A percentile compares a stretch with the other conserved stretches of the same genome.
phyloP scores from a whole-genome alignment of 2,797 vertebrate genomes.

The Oreonectes daqikongensis region DNA sequence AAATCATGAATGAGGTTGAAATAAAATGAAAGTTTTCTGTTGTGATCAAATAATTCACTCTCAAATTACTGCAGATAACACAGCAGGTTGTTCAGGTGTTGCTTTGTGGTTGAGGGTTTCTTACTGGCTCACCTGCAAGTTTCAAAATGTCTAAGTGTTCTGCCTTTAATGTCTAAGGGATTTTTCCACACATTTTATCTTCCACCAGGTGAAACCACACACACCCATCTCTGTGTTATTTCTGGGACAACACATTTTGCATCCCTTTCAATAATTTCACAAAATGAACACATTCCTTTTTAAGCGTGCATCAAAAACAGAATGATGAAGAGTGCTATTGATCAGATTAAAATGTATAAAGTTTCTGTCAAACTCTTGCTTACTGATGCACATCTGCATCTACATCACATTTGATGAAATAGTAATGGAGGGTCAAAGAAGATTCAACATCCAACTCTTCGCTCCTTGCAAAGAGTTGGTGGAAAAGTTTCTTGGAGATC shows the following conservation, averaged over 20 bases:
- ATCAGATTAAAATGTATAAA: background rate
- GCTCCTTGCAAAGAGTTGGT: background rate
- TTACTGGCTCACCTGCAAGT: background rate
- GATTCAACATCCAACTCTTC: background rate
- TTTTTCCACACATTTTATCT: too few species aligned
- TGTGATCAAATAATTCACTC: background rate
- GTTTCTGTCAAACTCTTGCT: conserved; percentile 1
- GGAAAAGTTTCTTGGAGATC: conserved; percentile 23
- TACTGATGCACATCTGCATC: background rate
- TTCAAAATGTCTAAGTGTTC: too few species aligned
- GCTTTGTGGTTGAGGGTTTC: background rate
- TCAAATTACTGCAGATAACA: background rate
- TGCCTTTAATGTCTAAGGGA: too few species aligned
- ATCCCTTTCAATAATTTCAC: too few species aligned
- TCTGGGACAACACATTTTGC: too few species aligned
- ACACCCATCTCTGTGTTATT: too few species aligned
- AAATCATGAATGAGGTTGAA: background rate
- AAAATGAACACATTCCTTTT: too few species aligned
- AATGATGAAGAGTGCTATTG: too few species aligned
- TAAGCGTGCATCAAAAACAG: too few species aligned
- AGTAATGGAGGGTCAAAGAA: background rate
- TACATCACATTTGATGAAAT: background rate
- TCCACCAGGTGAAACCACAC: too few species aligned
- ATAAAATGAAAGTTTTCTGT: background rate
- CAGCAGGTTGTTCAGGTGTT: background rate